Conservation (phyloP, 2,113 vertebrate species). For the Glaucomys volans region DNA sequence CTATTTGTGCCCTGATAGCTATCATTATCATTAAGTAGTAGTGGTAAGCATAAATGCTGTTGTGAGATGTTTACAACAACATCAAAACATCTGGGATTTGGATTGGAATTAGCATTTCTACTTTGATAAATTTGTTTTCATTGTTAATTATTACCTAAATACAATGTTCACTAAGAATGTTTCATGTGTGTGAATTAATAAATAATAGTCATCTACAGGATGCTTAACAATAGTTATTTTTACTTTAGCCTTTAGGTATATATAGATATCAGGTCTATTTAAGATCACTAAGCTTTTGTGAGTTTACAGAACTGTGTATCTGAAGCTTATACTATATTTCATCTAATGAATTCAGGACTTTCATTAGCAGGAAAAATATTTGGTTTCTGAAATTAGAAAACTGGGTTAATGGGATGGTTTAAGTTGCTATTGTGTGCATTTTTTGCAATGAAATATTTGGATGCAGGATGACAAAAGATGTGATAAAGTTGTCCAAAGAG, state of each 20-base stretch:
- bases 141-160: neutral
- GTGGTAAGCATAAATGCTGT: neutral
- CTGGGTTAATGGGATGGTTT: neutral
- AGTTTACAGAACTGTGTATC: neutral
- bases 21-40: conserved; percentile 3
- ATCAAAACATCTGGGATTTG: neutral
- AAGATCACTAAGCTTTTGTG: neutral
- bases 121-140: conserved; percentile 6
- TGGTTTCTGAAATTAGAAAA: neutral
- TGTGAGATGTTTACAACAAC: neutral
- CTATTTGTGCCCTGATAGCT: neutral
- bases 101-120: neutral
- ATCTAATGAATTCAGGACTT: neutral
- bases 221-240: neutral
- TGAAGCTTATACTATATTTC: neutral
- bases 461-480: neutral
- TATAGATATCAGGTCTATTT: neutral
- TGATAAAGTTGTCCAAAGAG: neutral
- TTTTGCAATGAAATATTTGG: neutral
- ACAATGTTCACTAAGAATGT: neutral
- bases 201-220: neutral
- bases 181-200: neutral
- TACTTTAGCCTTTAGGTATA: neutral
- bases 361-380: neutral
- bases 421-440: neutral